A percentile compares a stretch with the other conserved stretches of the same genome.
phyloP scores from a whole-genome alignment of 2,797 vertebrate genomes.

The Sphenodon punctatus region DNA sequence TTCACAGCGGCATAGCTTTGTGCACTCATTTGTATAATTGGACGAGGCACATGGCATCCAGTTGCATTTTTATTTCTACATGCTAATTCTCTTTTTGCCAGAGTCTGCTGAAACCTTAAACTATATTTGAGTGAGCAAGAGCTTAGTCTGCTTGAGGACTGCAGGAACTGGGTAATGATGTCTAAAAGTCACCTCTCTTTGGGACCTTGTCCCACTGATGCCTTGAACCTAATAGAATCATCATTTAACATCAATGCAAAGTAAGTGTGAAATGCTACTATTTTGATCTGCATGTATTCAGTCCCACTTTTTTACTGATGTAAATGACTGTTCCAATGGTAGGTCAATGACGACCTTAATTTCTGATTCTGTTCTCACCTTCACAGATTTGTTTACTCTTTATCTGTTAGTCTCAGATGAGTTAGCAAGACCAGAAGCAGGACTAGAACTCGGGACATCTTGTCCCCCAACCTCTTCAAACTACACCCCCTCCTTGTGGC shows the following conservation, averaged over 20 bases:
- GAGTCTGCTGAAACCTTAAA: constrained; percentile 22
- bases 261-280: no score
- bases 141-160: not conserved
- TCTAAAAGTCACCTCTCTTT: no score
- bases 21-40: constrained; percentile 47
- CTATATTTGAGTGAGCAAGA: not conserved
- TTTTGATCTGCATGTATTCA: no score
- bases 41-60: constrained; percentile 4
- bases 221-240: no score
- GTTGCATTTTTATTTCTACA: constrained; percentile 16
- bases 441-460: not conserved
- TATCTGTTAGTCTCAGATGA: no score
- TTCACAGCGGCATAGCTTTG: constrained; percentile 24
- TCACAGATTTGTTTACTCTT: no score
- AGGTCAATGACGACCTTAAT: no score
- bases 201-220: no score
- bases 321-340: no score
- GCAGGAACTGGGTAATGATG: not conserved
- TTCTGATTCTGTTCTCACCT: no score
- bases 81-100: not conserved
- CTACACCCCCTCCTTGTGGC: not conserved
- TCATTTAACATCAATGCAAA: no score
- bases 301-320: no score
- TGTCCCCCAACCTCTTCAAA: not conserved
- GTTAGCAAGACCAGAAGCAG: not conserved